Base-by-base conservation (phyloP, 1,140 invertebrate genomes). In the Drosophila kohkoa region DNA sequence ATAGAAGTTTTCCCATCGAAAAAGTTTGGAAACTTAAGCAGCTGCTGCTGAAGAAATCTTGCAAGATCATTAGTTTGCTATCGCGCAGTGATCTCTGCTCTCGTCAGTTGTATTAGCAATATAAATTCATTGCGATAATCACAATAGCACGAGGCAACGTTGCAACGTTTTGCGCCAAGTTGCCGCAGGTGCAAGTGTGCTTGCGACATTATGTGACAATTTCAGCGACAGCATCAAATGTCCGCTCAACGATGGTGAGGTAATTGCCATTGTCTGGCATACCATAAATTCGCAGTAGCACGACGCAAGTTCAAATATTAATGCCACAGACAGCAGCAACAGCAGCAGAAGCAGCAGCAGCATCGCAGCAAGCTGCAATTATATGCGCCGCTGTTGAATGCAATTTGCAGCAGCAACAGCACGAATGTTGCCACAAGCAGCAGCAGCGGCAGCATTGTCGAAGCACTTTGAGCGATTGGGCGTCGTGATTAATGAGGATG, bases 351-450 rank as follows among this genome's bases (percentile, higher is more conserved):
- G 11, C 15, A 59, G 7, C 52, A 52, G 20, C 20, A 25, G 66
- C 5, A 35, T 8, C 15, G 59, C 5, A 45, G 43, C 11, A 54
- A 51, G 10, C 15, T 75, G 38, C 59, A 70, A 7, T 32, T 10
- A n/a, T 76, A 72, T 54, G 35, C 46, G 2, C 60, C 74, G 0
- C 13, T 76, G 2, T n/a, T 75, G 41, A 65, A 70, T 43, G 59
- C 45, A 1, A 28, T 76, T n/a, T 65, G 68, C 32, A 55, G 13
- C 43, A 76, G 16, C 58, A 20, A 0, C 10, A 66, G 7, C 74
- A 76, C 30, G 68, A 71, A 8, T 76, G 67, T 38, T 76, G 74
- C 60, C 43, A 59, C 10, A 68, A 65, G 38, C 57, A 76, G 20
- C 59, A 58, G 3, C 32, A 55, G 0, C 10, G 60, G 7, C 74